Percentiles rank a stretch among this genome's conserved stretches.
phyloP scores from a whole-genome alignment of 2,888 invertebrate genomes.

The Diaperis boleti region DNA sequence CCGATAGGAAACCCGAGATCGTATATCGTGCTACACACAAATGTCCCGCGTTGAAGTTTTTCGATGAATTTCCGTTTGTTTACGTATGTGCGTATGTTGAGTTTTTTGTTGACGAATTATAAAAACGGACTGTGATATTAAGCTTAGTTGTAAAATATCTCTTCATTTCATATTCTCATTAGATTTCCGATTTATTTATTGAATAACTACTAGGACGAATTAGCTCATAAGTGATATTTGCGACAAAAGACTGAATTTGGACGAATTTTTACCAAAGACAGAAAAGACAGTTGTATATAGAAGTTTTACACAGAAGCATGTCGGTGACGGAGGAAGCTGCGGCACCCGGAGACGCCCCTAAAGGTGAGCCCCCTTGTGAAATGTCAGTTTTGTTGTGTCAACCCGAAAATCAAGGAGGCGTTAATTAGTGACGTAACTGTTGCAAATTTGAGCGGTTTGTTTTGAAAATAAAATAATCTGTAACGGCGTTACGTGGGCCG shows the following conservation, averaged over 20 bases:
- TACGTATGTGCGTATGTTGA: constrained; percentile 58
- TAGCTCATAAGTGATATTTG: constrained; percentile 29
- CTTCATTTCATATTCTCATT: constrained; percentile 22
- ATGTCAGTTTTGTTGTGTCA: background rate
- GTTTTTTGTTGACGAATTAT: constrained; percentile 59
- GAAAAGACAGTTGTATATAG: constrained; percentile 28
- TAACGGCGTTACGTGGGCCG: background rate
- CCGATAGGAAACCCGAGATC: constrained; percentile 14
- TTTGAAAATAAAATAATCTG: constrained; percentile 4
- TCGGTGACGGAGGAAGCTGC: constrained; percentile 34
- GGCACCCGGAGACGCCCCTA: constrained; percentile 18
- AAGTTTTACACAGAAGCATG: constrained; percentile 12
- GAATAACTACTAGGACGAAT: constrained; percentile 22
- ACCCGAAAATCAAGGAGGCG: background rate
- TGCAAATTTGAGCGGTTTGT: background rate
- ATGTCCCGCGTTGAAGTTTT: constrained; percentile 21
- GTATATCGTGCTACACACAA: constrained; percentile 11
- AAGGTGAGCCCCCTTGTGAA: constrained; percentile 17
- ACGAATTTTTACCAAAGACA: constrained; percentile 36
- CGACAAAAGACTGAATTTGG: constrained; percentile 31
- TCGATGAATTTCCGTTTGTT: constrained; percentile 48
- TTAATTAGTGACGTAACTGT: constrained; percentile 9
- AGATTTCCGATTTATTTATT: constrained; percentile 35
- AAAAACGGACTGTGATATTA: constrained; percentile 62
- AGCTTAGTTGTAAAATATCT: constrained; percentile 56